These are phyloP conservation scores for Eulacestoma nigropectus DNA, from an alignment of 2,113 vertebrate genomes.

Conservation along the genomic window DNA sequence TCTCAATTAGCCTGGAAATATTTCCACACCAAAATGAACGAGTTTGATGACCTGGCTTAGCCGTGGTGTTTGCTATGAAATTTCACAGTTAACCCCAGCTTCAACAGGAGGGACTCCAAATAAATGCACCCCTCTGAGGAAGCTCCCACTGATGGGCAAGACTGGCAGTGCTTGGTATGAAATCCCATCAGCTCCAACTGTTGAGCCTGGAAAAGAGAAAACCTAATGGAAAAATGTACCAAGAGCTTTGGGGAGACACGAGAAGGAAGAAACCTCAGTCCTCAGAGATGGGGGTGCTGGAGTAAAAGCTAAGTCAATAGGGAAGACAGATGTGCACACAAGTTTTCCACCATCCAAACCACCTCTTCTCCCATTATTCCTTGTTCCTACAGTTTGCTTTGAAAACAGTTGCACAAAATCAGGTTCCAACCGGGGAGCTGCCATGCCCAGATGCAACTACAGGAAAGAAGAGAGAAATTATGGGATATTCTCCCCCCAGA, in stretches of 20 bases:
- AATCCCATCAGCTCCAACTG: not conserved
- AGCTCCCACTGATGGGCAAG: not conserved
- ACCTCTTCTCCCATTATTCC: not conserved
- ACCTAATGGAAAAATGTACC: not conserved
- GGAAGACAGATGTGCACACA: not conserved
- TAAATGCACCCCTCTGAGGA: not conserved
- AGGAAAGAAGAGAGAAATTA: not conserved
- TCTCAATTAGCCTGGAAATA: not conserved
- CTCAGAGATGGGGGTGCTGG: not conserved
- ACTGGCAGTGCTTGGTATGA: not conserved
- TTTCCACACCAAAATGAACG: not conserved
- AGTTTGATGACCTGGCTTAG: not conserved
- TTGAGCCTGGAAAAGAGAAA: not conserved
- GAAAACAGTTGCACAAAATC: not conserved
- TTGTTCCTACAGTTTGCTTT: not conserved
- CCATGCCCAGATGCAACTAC: rapidly evolving
- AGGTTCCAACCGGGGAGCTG: not conserved
- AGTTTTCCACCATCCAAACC: not conserved
- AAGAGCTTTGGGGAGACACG: not conserved
- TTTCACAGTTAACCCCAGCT: not conserved
- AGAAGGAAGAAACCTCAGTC: not conserved
- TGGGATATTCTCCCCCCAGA: not conserved
- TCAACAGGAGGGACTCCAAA: rapidly evolving
- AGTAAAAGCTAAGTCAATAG: not conserved
- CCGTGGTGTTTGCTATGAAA: not conserved